Evolutionary conservation across 2,888 invertebrate genomes (phyloP).

Genomic region (Aphodius granarius): DNA sequence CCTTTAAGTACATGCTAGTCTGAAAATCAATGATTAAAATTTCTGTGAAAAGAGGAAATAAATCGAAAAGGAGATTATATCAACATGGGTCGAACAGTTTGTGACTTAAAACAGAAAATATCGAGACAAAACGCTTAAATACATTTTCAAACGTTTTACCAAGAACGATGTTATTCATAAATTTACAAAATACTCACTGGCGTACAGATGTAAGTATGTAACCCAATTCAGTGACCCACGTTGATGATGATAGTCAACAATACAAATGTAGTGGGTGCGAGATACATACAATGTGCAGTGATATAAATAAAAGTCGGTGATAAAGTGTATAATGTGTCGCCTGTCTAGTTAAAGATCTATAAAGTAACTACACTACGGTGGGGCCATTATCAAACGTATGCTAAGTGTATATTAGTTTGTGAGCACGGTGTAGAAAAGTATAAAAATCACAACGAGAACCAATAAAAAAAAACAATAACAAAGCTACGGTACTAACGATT

Average conservation of each 20-base stretch:
- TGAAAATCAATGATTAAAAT: background rate
- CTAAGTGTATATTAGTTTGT: background rate
- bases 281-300: background rate
- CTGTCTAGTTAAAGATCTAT: background rate
- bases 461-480: background rate
- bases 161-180: background rate
- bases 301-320: background rate
- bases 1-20: slow-evolving; percentile 49
- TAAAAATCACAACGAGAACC: background rate
- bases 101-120: background rate
- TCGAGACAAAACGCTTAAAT: background rate
- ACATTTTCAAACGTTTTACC: background rate
- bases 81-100: background rate
- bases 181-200: background rate
- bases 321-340: background rate
- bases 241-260: background rate
- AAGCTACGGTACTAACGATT: background rate
- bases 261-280: background rate
- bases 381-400: background rate
- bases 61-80: background rate
- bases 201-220: too few species aligned
- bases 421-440: background rate
- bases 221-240: background rate
- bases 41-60: background rate
- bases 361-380: background rate